Percentiles rank a stretch among this genome's conserved stretches.
Conservation (phyloP, 2,888 invertebrate species). For the Pilophorus perplexus region DNA sequence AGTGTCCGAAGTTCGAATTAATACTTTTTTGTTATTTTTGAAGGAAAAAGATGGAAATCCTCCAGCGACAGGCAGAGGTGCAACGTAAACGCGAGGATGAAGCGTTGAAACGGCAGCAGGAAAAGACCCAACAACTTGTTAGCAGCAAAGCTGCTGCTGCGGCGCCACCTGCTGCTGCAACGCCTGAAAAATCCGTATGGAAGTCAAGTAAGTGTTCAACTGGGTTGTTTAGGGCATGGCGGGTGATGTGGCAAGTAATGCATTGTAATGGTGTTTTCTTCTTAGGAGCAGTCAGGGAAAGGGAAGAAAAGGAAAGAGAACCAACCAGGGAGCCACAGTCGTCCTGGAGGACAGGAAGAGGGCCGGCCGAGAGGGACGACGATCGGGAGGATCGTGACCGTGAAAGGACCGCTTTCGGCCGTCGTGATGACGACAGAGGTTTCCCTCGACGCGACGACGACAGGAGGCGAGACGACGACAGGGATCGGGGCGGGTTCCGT, state of each 20-base stretch:
- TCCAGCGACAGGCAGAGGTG: slow-evolving; percentile 65
- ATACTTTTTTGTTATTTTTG: slow-evolving; percentile 36
- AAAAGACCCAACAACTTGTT: slow-evolving; percentile 51
- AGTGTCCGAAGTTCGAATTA: no score
- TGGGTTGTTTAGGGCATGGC: no score
- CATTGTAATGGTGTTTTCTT: no score
- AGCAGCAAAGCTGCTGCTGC: slow-evolving; percentile 47
- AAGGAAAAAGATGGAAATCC: slow-evolving; percentile 65
- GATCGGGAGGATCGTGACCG: slow-evolving; percentile 51
- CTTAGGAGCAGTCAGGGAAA: not conserved
- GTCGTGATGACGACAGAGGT: slow-evolving; percentile 49
- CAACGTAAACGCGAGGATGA: slow-evolving; percentile 70
- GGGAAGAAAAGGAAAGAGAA: slow-evolving; percentile 35
- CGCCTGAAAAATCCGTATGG: slow-evolving; percentile 35
- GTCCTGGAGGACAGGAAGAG: slow-evolving; percentile 46
- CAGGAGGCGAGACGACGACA: slow-evolving; percentile 1
- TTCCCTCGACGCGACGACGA: slow-evolving; percentile 37
- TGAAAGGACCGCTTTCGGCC: slow-evolving; percentile 50
- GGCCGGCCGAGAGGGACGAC: slow-evolving; percentile 51
- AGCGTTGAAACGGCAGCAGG: slow-evolving; percentile 63
- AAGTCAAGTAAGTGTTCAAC: slow-evolving; percentile 39
- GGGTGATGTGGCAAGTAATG: no score
- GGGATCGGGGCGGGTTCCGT: not conserved
- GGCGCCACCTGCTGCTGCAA: slow-evolving; percentile 14
- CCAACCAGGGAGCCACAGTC: no score